Evolutionary conservation across 2,888 invertebrate genomes (phyloP), one percentile per base, ranked within the genome.

Genomic region (Stenotaenia linearis): DNA sequence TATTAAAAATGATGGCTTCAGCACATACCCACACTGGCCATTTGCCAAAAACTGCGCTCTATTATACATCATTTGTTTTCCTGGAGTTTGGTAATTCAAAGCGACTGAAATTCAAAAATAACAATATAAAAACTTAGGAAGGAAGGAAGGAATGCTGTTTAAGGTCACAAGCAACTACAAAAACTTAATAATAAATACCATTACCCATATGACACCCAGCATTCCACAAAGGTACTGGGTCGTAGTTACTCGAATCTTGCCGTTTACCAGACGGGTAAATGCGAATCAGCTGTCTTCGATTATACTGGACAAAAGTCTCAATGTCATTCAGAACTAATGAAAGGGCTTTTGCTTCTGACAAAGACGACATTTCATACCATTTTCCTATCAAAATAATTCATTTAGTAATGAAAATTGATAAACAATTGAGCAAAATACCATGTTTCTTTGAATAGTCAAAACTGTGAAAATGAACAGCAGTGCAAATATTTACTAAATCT

Each of bases 191-290:
- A n/a, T n/a, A n/a, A n/a, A n/a, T n/a, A n/a, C n/a, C n/a, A n/a
- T 56, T 83, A 87, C 87, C 89, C 80, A 89, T 84, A 84, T 90
- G 90, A 82, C 89, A 89, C 18, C 90, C 90, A 76, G 87, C 86
- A 81, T 88, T 87, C 90, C 90, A 90, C 83, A 87, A 87, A 0
- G 87, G 86, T n/a, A 87, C 84, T 2, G 90, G 90, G 83, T 89
- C 87, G 84, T 89, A 89, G 84, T 90, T 90, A 81, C 89, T 89
- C 21, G 90, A 90, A 82, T 88, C 88, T 30, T 89, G 88, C 75
- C 90, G 84, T 6, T 86, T 86, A 0, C 89, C 90, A 50, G 87
- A 86, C 1, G 89, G 89, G 83, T 89, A 89, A 75, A 89, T 88
- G 77, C 89, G 84, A 75, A 87, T 85, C 50, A 89, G 83, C 81